Conservation (phyloP, 2,113 vertebrate genomes). For the Copsychus sechellarum region DNA sequence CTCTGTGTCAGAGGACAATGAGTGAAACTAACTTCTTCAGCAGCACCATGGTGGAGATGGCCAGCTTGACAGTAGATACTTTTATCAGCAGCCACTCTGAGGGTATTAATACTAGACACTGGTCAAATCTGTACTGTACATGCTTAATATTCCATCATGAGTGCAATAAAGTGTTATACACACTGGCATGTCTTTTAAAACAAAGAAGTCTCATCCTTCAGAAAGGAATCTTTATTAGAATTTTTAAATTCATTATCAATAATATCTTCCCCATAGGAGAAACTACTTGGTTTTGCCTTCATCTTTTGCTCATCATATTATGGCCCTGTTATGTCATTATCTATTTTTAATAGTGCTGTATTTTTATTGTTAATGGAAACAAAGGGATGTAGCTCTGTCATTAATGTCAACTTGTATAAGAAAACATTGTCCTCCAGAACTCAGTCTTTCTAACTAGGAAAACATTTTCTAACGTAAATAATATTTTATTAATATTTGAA, state of each 20-base stretch:
- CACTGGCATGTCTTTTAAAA: not conserved
- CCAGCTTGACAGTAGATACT: not conserved
- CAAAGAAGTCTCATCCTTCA: not conserved
- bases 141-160: not conserved
- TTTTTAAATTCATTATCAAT: slow-evolving; percentile 17
- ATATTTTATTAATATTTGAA: slow-evolving; percentile 65
- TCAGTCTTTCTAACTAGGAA: slow-evolving; percentile 30
- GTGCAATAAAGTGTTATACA: not conserved
- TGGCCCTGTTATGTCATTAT: slow-evolving; percentile 28
- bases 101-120: not conserved
- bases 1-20: not conserved
- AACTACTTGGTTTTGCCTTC: not conserved
- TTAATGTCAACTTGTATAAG: slow-evolving; percentile 58
- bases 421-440: slow-evolving; percentile 14
- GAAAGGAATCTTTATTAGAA: not conserved
- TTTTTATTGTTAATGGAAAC: slow-evolving; percentile 42
- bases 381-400: slow-evolving; percentile 35
- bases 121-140: not conserved
- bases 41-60: not conserved
- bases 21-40: not conserved
- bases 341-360: slow-evolving; percentile 21
- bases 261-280: not conserved
- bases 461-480: slow-evolving; percentile 53
- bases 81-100: not conserved
- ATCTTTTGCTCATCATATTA: slow-evolving; percentile 21